phyloP scores from a whole-genome alignment of 2,113 vertebrate genomes.

The Ptychochromis oligacanthus region DNA sequence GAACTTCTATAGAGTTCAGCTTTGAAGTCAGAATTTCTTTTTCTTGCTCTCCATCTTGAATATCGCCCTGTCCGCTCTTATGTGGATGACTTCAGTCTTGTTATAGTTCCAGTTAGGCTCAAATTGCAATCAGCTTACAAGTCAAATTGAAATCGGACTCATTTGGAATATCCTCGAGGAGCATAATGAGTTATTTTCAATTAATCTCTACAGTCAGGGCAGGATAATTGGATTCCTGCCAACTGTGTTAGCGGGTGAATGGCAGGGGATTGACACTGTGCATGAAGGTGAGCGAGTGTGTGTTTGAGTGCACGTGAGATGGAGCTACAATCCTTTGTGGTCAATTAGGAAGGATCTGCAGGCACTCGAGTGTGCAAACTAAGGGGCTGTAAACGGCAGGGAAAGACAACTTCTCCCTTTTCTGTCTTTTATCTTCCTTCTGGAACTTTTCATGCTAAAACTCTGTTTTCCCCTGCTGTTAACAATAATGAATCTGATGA shows the following conservation, averaged over 20 bases:
- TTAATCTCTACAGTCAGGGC: constrained; percentile 45
- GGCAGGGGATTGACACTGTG: constrained; percentile 1
- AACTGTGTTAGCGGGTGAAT: constrained; percentile 57
- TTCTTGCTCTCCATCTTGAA: neutral
- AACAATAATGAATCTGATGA: fast-evolving
- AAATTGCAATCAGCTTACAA: constrained; percentile 14
- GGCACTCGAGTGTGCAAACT: constrained; percentile 33
- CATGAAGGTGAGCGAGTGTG: neutral
- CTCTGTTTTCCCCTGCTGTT: neutral
- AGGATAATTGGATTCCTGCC: constrained; percentile 58
- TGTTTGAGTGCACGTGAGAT: fast-evolving
- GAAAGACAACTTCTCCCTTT: constrained; percentile 8
- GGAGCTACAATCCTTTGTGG: constrained; percentile 41
- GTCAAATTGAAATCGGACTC: constrained; percentile 35
- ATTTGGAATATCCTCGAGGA: constrained; percentile 32
- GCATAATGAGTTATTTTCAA: constrained; percentile 56
- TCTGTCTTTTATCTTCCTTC: neutral
- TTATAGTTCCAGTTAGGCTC: constrained; percentile 10
- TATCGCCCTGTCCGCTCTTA: neutral
- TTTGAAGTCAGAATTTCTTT: neutral
- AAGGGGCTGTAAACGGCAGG: neutral
- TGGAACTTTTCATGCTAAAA: fast-evolving
- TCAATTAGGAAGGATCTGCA: constrained; percentile 47
- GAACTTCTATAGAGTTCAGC: neutral
- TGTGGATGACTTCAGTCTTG: neutral